phyloP scores from a whole-genome alignment of 1,140 invertebrate species.

The Theocolax elegans region DNA sequence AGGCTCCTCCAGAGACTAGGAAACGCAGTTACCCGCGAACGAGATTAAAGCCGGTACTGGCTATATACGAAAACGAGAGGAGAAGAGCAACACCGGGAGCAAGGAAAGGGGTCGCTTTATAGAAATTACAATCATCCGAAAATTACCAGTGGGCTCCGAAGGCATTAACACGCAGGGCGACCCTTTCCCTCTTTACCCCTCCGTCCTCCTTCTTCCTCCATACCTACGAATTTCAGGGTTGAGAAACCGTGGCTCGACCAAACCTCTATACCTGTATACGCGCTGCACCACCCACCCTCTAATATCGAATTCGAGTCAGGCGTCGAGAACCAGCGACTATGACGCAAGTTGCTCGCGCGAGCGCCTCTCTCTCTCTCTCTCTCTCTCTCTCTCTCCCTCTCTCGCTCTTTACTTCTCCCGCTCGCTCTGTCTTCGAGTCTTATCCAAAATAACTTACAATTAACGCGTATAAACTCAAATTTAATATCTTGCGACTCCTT shows the following conservation, averaged over 20 bases:
- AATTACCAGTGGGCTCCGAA: conserved; percentile 31
- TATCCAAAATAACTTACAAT: conserved; percentile 34
- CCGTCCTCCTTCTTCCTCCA: no score
- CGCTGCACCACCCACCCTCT: no score
- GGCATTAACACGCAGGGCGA: conserved; percentile 6
- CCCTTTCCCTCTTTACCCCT: not conserved
- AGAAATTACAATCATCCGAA: conserved; percentile 38
- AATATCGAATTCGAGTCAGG: conserved; percentile 39
- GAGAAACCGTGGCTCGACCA: conserved; percentile 7
- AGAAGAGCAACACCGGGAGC: not conserved
- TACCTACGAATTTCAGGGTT: conserved; percentile 17
- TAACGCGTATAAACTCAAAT: conserved; percentile 21
- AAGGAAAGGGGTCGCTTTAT: conserved; percentile 4
- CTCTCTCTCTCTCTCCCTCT: no score
- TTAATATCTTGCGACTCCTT: conserved; percentile 2
- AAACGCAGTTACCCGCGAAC: conserved; percentile 34
- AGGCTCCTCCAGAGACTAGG: conserved; percentile 13
- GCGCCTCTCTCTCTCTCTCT: no score
- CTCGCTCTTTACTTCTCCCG: not conserved
- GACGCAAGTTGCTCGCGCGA: conserved; percentile 9
- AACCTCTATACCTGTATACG: no score
- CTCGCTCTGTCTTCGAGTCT: not conserved
- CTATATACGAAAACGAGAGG: not conserved
- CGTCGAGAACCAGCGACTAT: conserved; percentile 17
- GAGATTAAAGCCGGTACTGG: conserved; percentile 25